Conservation (phyloP, 2,113 vertebrate genomes). For the Cyanocitta stelleri region DNA sequence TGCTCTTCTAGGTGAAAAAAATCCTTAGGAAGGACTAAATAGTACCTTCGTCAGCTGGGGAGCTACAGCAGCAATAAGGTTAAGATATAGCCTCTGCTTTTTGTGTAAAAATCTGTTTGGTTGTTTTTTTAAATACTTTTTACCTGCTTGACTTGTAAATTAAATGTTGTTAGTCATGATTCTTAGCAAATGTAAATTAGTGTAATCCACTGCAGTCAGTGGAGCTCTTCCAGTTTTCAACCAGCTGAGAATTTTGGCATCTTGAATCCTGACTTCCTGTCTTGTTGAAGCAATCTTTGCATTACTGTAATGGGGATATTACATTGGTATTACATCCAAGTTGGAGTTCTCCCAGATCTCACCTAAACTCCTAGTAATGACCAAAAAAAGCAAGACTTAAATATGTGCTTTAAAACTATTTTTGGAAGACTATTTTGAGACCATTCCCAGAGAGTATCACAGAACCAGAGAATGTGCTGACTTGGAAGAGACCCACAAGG, state of each 20-base stretch:
- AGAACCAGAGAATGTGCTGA: not conserved
- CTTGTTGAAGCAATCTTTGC: not conserved
- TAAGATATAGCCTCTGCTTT: not conserved
- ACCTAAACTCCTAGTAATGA: not conserved
- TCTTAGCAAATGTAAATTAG: not conserved
- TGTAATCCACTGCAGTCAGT: not conserved
- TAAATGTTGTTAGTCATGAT: not conserved
- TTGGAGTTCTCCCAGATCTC: not conserved
- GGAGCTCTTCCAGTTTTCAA: not conserved
- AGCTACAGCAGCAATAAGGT: not conserved
- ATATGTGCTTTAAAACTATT: not conserved
- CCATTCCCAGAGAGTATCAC: not conserved
- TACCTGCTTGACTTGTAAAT: not conserved
- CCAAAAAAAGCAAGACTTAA: not conserved
- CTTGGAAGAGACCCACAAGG: not conserved
- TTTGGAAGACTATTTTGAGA: not conserved
- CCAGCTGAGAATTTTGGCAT: constrained; percentile 15
- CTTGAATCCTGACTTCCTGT: not conserved
- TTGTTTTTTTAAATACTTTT: not conserved
- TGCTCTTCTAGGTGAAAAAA: not conserved
- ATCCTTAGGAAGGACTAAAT: not conserved
- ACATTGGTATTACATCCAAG: not conserved
- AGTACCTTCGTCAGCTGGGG: not conserved
- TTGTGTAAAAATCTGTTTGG: not conserved
- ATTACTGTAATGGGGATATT: not conserved